phyloP scores from a whole-genome alignment of 37 sponge, comb jelly and placozoan species.

The Amphimedon queenslandica region DNA sequence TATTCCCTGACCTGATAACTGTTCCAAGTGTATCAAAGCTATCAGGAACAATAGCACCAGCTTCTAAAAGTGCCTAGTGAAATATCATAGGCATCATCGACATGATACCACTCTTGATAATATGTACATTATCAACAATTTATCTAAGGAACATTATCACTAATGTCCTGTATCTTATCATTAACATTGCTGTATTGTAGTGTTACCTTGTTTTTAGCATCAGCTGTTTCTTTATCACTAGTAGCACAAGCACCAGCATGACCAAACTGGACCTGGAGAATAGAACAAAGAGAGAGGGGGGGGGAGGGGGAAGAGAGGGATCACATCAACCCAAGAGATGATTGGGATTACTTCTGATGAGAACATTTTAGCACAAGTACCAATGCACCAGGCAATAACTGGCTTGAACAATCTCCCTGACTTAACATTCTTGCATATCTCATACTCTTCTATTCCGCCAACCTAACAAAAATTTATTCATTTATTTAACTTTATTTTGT shows the following conservation, averaged over 20 bases:
- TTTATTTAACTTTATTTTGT: background rate
- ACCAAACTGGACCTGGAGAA: conserved; percentile 82
- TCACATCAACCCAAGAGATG: too few species aligned
- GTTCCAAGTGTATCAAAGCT: conserved; percentile 88
- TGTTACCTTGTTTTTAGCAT: conserved; percentile 83
- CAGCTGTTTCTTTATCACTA: conserved; percentile 85
- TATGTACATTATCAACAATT: too few species aligned
- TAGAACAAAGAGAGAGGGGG: background rate
- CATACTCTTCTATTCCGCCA: conserved; percentile 95
- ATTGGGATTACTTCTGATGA: conserved; percentile 72
- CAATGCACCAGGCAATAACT: conserved; percentile 94
- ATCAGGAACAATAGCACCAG: conserved; percentile 89
- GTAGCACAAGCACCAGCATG: conserved; percentile 96
- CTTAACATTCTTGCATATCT: conserved; percentile 74
- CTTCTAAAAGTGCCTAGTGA: conserved; percentile 69
- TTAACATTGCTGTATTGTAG: background rate
- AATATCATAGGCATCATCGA: background rate
- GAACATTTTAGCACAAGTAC: conserved; percentile 95
- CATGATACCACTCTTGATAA: too few species aligned
- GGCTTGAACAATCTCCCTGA: conserved; percentile 88
- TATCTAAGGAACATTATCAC: too few species aligned
- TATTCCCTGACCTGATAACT: conserved; percentile 55
- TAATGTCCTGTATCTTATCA: too few species aligned
- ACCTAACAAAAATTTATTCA: conserved; percentile 47
- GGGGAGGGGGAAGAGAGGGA: background rate